Evolutionary conservation across 2,797 vertebrate species (phyloP).

Genomic region (Takifugu rubripes): DNA sequence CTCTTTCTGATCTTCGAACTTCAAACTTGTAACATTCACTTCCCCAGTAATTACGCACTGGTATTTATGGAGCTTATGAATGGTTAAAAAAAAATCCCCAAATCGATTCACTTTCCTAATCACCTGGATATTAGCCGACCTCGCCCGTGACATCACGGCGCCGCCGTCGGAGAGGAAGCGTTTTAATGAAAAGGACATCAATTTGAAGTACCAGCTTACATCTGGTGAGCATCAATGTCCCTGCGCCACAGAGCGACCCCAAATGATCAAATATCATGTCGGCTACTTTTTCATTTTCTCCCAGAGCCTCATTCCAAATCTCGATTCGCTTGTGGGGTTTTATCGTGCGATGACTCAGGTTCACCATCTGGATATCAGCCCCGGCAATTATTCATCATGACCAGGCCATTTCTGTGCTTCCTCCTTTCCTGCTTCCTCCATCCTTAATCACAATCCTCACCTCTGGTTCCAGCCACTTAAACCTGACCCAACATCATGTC

Average conservation of each 20-base stretch:
- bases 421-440: constrained; percentile 12
- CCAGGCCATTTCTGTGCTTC: constrained; percentile 11
- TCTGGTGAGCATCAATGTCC: too few species aligned
- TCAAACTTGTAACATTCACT: constrained; percentile 24
- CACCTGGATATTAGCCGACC: constrained; percentile 21
- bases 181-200: constrained; percentile 9
- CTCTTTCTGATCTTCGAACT: constrained; percentile 12
- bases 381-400: constrained; percentile 41
- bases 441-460: constrained; percentile 44
- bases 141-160: constrained; percentile 6
- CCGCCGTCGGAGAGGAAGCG: neutral
- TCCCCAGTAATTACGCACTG: constrained; percentile 6
- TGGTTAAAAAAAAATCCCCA: neutral
- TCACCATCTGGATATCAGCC: constrained; percentile 30
- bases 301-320: constrained; percentile 4
- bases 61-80: constrained; percentile 17
- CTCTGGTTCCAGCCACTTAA: constrained; percentile 36
- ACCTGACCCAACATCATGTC: constrained; percentile 13
- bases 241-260: too few species aligned
- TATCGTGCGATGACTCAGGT: constrained; percentile 29
- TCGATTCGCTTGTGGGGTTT: constrained; percentile 18
- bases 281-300: constrained; percentile 2
- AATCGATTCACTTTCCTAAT: constrained; percentile 21
- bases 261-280: too few species aligned
- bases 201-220: neutral